Percentiles rank a stretch among this genome's conserved stretches.
These are phyloP conservation scores for Actinostola sp. DNA, from an alignment of 92 coral and sea anemone genomes.

Conservation along the genomic window DNA sequence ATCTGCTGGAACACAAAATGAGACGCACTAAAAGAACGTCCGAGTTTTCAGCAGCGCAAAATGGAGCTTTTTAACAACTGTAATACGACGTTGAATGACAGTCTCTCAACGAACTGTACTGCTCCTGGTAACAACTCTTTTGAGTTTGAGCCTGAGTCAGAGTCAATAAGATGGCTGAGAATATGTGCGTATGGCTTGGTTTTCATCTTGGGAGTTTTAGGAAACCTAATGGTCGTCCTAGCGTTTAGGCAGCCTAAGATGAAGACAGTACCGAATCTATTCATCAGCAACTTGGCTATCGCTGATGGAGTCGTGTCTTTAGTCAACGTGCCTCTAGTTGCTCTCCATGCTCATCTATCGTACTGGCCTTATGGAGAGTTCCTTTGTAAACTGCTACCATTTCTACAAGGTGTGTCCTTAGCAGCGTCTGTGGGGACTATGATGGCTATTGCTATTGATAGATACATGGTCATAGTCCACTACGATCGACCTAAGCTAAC, in stretches of 20 bases:
- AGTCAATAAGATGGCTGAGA: conserved; percentile 34
- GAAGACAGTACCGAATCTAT: conserved; percentile 73
- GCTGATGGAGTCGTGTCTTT: conserved; percentile 75
- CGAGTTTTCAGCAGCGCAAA: background rate
- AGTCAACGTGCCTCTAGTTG: conserved; percentile 70
- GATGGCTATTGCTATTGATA: conserved; percentile 70
- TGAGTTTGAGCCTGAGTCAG: conserved; percentile 11
- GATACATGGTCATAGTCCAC: conserved; percentile 63
- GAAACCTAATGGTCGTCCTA: conserved; percentile 66
- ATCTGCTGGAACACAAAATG: background rate
- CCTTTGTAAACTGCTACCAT: conserved; percentile 63
- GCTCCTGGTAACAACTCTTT: background rate
- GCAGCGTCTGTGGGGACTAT: conserved; percentile 76
- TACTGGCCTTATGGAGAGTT: conserved; percentile 77
- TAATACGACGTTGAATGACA: background rate
- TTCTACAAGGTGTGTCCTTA: conserved; percentile 67
- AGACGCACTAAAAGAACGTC: background rate
- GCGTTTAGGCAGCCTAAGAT: conserved; percentile 67
- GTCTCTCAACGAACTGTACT: conserved; percentile 16
- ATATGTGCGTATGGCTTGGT: conserved; percentile 53
- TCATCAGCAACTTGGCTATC: conserved; percentile 73
- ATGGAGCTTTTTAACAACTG: conserved; percentile 20
- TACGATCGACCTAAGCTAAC: conserved; percentile 52
- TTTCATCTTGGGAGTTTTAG: conserved; percentile 58
- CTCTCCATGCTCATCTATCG: conserved; percentile 60